Conservation (phyloP, 1,140 invertebrate genomes). For the Andrena cerasifolii region DNA sequence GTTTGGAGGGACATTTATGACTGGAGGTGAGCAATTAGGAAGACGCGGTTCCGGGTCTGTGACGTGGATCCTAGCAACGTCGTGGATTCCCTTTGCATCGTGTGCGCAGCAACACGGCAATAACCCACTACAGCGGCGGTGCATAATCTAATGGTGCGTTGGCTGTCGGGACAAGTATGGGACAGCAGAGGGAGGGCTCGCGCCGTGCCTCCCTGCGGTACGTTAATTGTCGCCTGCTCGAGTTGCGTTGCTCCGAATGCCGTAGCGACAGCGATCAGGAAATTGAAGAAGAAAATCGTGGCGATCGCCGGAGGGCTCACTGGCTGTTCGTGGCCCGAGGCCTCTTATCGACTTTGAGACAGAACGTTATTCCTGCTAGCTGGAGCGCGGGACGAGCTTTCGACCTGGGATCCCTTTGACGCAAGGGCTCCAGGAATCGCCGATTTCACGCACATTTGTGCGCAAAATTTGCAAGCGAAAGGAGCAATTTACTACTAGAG, state of each 20-base stretch:
- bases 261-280: not conserved
- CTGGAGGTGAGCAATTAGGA: slow-evolving; percentile 6
- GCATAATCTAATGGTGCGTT: slow-evolving; percentile 62
- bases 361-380: not conserved
- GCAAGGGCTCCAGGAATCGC: not conserved
- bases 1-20: not conserved
- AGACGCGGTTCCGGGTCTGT: not conserved
- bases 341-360: too few species aligned
- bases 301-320: too few species aligned
- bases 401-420: not conserved
- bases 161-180: slow-evolving; percentile 30
- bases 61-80: slow-evolving; percentile 31
- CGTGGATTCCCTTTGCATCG: slow-evolving; percentile 24
- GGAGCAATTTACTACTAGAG: not conserved
- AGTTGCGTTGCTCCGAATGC: not conserved
- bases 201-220: slow-evolving; percentile 7
- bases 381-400: not conserved
- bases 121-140: slow-evolving; percentile 51
- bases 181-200: slow-evolving; percentile 28
- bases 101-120: slow-evolving; percentile 49
- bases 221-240: slow-evolving; percentile 31
- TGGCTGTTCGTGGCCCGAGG: too few species aligned
- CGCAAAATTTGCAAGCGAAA: too few species aligned
- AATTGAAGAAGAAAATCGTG: not conserved
- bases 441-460: not conserved